Evolutionary conservation across 2,888 invertebrate genomes (phyloP).

Genomic region (Chironomus riparius): DNA sequence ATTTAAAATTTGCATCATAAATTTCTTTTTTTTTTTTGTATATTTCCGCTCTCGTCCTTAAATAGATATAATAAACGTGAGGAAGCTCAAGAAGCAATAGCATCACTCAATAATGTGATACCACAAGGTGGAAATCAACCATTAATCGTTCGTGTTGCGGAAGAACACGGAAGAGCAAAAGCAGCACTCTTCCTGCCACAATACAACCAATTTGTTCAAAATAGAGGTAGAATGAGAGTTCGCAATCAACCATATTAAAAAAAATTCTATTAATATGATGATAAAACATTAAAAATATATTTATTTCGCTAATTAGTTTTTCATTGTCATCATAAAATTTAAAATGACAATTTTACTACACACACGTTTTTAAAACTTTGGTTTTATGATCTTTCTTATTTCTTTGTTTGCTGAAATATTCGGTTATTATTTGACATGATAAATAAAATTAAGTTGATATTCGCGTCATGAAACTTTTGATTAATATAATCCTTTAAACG

Average conservation of each 20-base stretch:
- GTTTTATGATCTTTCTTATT: too few species aligned
- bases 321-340: too few species aligned
- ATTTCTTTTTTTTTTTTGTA: conserved; percentile 27
- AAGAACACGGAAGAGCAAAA: conserved; percentile 43
- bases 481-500: too few species aligned
- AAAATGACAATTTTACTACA: too few species aligned
- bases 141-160: conserved; percentile 57
- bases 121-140: conserved; percentile 77
- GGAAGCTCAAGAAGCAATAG: conserved; percentile 84
- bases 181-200: conserved; percentile 39
- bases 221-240: conserved; percentile 45
- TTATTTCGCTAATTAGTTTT: too few species aligned
- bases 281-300: too few species aligned
- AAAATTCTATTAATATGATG: neutral
- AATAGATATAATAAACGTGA: conserved; percentile 73
- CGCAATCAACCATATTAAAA: conserved; percentile 32
- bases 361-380: too few species aligned
- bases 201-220: conserved; percentile 32
- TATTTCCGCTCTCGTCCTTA: conserved; percentile 28
- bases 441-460: too few species aligned
- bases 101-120: conserved; percentile 72
- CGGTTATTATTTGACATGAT: too few species aligned
- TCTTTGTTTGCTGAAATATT: too few species aligned
- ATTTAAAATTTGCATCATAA: neutral
- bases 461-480: too few species aligned